phyloP scores from a whole-genome alignment of 2,888 invertebrate species.

The Cecidostiba fungosa region DNA sequence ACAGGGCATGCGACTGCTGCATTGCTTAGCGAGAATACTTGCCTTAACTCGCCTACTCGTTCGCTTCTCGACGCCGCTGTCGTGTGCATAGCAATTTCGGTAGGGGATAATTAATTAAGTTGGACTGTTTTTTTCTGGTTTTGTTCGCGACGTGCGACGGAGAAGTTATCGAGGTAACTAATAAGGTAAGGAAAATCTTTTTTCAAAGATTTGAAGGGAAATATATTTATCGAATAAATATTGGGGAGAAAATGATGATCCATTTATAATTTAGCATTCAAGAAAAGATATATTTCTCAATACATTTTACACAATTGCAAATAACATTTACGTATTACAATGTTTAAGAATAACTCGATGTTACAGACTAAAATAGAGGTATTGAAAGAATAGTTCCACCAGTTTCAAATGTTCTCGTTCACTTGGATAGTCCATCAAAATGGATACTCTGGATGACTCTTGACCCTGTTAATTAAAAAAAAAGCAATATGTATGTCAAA shows the following conservation, averaged over 20 bases:
- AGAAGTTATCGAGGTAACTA: background rate
- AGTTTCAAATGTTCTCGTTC: background rate
- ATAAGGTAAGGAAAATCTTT: background rate
- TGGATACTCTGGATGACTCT: background rate
- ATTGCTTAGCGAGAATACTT: slow-evolving; percentile 69
- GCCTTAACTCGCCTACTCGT: slow-evolving; percentile 56
- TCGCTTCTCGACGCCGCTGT: slow-evolving; percentile 55
- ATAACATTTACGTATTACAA: too few relatives aligned
- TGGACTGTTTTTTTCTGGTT: slow-evolving; percentile 28
- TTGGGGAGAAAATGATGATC: too few relatives aligned
- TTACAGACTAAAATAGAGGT: too few relatives aligned
- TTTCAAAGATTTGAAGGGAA: background rate
- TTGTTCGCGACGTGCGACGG: too few relatives aligned
- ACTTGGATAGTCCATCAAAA: background rate
- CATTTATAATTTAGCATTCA: too few relatives aligned
- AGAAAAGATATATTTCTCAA: too few relatives aligned
- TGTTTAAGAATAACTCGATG: too few relatives aligned
- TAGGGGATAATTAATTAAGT: slow-evolving; percentile 53
- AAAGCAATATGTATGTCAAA: background rate
- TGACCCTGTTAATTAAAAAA: background rate
- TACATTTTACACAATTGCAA: too few relatives aligned
- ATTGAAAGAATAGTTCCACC: too few relatives aligned
- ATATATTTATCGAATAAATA: background rate
- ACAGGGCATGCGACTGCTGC: slow-evolving; percentile 64
- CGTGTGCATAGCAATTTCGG: slow-evolving; percentile 51